Evolutionary conservation across 2,113 vertebrate species (phyloP).

Genomic region (Pterocles gutturalis): DNA sequence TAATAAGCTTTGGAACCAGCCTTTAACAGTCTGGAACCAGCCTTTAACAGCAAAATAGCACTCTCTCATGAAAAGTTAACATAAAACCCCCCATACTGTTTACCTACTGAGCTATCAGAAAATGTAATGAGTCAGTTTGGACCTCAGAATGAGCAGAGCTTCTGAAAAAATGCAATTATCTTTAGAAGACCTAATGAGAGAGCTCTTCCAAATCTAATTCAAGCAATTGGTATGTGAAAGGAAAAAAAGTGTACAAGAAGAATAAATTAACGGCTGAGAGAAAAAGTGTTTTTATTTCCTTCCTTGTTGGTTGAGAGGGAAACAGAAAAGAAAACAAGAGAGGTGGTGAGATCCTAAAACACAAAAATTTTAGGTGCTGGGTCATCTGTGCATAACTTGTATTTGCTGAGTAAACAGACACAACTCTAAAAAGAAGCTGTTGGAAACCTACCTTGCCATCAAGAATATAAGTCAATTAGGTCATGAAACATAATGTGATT

Average conservation of each 20-base stretch:
- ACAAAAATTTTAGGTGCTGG: neutral
- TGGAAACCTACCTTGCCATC: neutral
- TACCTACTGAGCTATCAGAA: neutral
- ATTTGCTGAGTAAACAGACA: neutral
- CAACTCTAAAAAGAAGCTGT: neutral
- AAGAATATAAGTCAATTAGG: neutral
- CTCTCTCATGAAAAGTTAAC: neutral
- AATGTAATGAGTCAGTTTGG: neutral
- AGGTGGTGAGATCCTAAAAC: neutral
- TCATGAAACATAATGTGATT: neutral
- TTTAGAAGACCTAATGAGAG: neutral
- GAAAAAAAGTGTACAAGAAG: neutral
- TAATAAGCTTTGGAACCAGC: neutral
- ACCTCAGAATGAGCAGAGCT: neutral
- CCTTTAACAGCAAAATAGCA: neutral
- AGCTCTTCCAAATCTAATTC: neutral
- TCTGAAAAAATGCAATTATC: neutral
- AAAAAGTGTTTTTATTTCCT: neutral
- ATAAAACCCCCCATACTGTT: rapidly evolving
- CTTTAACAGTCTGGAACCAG: neutral
- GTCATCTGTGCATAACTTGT: neutral
- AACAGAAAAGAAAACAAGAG: neutral
- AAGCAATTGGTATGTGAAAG: neutral
- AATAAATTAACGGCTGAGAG: neutral
- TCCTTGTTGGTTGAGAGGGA: neutral